Evolutionary conservation across 2,888 invertebrate species (phyloP).

Genomic region (Lepidochrysops patricia): DNA sequence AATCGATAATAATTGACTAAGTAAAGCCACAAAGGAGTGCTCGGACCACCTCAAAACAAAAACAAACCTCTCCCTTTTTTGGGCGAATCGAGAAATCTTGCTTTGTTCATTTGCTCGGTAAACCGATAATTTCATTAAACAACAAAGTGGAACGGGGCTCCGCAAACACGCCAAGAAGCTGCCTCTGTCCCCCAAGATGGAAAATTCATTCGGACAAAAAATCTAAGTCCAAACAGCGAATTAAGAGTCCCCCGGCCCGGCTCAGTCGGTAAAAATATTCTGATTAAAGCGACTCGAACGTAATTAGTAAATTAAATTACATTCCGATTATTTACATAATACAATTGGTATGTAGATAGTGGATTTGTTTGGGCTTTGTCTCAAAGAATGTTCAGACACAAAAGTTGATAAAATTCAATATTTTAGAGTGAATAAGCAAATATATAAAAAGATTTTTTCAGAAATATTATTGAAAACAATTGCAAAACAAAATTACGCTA

Average conservation of each 20-base stretch:
- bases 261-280: constrained; percentile 28
- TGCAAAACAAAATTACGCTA: background rate
- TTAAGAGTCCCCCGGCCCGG: constrained; percentile 36
- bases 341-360: background rate
- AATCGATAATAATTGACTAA: constrained; percentile 73
- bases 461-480: background rate
- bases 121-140: constrained; percentile 76
- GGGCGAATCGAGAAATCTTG: constrained; percentile 66
- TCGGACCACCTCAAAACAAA: constrained; percentile 49
- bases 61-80: constrained; percentile 51
- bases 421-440: background rate
- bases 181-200: constrained; percentile 70
- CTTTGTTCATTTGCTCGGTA: constrained; percentile 74
- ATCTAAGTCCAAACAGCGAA: constrained; percentile 53
- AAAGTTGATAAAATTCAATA: background rate
- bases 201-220: constrained; percentile 70
- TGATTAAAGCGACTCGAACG: constrained; percentile 19
- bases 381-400: background rate
- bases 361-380: background rate
- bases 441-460: background rate
- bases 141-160: constrained; percentile 68
- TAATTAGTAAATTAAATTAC: constrained; percentile 19
- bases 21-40: constrained; percentile 66
- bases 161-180: constrained; percentile 72
- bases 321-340: constrained; percentile 15